Percentiles rank a stretch among this genome's conserved stretches.
These are phyloP conservation scores for Schizothorax lantsangensis DNA, from an alignment of 2,797 vertebrate genomes.

Conservation along the genomic window DNA sequence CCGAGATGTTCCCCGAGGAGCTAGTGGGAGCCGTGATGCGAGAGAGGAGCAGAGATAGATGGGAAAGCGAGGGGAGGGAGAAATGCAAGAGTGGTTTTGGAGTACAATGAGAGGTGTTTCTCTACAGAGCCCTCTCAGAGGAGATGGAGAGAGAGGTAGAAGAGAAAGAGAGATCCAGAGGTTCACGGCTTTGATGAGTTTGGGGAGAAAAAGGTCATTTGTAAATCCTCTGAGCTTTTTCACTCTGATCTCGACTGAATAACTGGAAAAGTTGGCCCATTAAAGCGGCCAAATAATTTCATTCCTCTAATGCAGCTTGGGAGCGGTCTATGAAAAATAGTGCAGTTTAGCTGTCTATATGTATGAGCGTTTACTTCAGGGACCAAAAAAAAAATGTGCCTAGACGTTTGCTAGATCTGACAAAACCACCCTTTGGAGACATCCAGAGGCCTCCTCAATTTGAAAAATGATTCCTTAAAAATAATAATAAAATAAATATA, in stretches of 20 bases:
- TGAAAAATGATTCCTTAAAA: background rate
- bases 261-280: background rate
- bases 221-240: slow-evolving; percentile 22
- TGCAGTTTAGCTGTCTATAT: background rate
- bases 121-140: slow-evolving; percentile 54
- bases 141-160: slow-evolving; percentile 7
- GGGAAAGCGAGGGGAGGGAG: slow-evolving; percentile 71
- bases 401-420: background rate
- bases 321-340: slow-evolving; percentile 1
- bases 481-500: background rate
- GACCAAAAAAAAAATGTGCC: background rate
- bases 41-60: slow-evolving; percentile 69
- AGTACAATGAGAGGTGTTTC: slow-evolving; percentile 69
- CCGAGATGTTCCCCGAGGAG: slow-evolving; percentile 74
- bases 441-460: background rate
- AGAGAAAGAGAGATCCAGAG: slow-evolving; percentile 5
- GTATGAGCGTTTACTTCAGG: background rate
- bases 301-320: slow-evolving; percentile 23
- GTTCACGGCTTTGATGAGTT: slow-evolving; percentile 12
- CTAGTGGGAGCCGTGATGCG: slow-evolving; percentile 39
- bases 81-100: slow-evolving; percentile 66
- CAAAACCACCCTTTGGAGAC: background rate
- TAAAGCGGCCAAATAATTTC: slow-evolving; percentile 21
- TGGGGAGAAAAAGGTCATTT: slow-evolving; percentile 31
- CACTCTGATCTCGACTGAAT: background rate